phyloP scores from a whole-genome alignment of 1,140 invertebrate species.

The Monochamus saltuarius region DNA sequence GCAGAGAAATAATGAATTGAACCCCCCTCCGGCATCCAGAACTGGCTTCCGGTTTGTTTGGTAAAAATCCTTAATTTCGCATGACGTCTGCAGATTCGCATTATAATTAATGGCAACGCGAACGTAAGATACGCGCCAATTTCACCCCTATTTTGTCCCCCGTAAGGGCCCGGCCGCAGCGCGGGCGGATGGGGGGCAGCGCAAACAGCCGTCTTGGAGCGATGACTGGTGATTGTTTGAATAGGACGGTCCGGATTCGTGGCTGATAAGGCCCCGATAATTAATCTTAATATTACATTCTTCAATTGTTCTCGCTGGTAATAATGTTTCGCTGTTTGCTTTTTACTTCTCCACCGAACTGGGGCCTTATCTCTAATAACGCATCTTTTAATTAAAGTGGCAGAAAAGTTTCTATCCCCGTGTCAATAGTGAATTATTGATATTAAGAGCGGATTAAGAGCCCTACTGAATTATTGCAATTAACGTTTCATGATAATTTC shows the following conservation, averaged over 20 bases:
- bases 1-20: conserved; percentile 26
- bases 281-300: conserved; percentile 43
- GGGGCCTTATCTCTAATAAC: neutral
- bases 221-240: conserved; percentile 41
- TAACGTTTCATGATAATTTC: too few relatives aligned
- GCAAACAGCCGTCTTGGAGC: conserved; percentile 24
- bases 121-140: conserved; percentile 32
- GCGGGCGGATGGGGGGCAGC: conserved; percentile 8
- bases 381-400: conserved; percentile 1
- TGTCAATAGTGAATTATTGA: too few relatives aligned
- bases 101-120: conserved; percentile 40
- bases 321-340: conserved; percentile 16
- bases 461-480: too few relatives aligned
- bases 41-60: conserved; percentile 28
- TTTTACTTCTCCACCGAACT: neutral
- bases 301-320: conserved; percentile 27
- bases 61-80: conserved; percentile 39
- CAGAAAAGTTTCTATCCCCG: neutral
- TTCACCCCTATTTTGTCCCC: conserved; percentile 24
- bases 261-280: conserved; percentile 36
- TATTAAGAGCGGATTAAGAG: too few relatives aligned
- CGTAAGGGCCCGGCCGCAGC: conserved; percentile 8
- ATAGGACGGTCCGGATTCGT: conserved; percentile 34
- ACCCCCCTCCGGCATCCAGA: conserved; percentile 19
- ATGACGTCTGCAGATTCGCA: conserved; percentile 40